Base-by-base conservation (phyloP, 1,140 invertebrate genomes). In the Sycophila sp. region DNA sequence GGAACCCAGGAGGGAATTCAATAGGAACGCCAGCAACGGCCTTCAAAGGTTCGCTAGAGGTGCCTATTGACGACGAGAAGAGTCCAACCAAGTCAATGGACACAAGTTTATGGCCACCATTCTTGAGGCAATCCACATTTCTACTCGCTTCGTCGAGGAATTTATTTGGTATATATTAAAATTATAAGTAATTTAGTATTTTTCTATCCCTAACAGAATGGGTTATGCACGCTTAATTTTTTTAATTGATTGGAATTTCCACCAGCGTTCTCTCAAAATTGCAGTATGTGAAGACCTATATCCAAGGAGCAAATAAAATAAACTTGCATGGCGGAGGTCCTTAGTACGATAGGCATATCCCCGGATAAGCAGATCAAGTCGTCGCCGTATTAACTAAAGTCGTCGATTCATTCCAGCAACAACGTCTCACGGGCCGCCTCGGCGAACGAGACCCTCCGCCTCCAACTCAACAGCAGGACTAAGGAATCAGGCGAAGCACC, bases 71-170 rank as follows among this genome's bases (percentile, higher is more conserved):
- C 99, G 94, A 90, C 96, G 64, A 89, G 97, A 51, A 89, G 96
- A 71, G 95, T 99, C 65, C 97, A n/a, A 99, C 87, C 97, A 97
- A 88, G 94, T 99, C 75, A 98, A 99, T 87, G 97, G 96, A 56
- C 98, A 99, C 89, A 99, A 99, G 88, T 99, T 99, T 87, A 99
- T 99, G 98, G 98, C 98, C 62, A 98, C 98, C 63, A n/a, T 98
- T 98, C 85, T 91, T 99, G 72, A 91, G 96, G 56, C 98, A 99
- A 87, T 98, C 98, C 69, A 99, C 98, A 75, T 99, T 99, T 87
- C n/a, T 99, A 98, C 90, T 98, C 95, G 78, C 95, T 98, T 87
- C 99, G 97, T 88, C 91, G 93, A 73, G n/a, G 96, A 99, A 87
- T 99, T 99, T 87, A 99, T 99, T 85, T 99, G 97, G 96, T 96